Evolutionary conservation across 2,797 vertebrate genomes (phyloP), one percentile per base, ranked within the genome.

Genomic region (Pipistrellus nathusii): DNA sequence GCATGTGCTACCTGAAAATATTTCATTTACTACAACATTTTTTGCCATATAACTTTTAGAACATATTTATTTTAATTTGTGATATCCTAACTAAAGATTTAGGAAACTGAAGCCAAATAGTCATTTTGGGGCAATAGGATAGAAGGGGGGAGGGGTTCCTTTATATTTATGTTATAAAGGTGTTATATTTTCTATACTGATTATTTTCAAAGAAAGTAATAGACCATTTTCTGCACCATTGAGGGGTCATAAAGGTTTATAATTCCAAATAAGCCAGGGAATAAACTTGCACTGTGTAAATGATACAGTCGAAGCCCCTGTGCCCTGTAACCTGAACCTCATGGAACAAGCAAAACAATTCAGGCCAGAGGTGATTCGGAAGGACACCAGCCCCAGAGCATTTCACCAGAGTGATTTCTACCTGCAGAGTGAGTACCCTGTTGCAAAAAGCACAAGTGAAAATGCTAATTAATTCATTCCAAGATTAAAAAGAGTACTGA

Each of bases 401-500:
- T 72, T 30, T 94, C 21, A 8, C 11, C 11, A 55, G 13, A 55
- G 23, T 4, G 14, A 91, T 75, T 92, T 76, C 73, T 51, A 30
- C 66, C 21, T 76, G 21, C 78, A 38, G 23, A 84, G 5, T 27
- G 21, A 92, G 69, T n/a, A 59, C 38, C n/a, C 35, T 69, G 20
- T 30, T 75, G 35, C 35, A 75, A 68, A 38, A 90, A 88, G 44
- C 51, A 51, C 32, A 88, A 73, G 35, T 83, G 62, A 84, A 72
- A 14, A 76, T 66, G 59, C 21, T 66, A 95, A 94, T 93, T 95
- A 90, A 90, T 90, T 90, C 48, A 27, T 59, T 69, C 30, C 68
- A 82, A 73, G 59, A 90, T 90, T 82, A 73, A 78, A 93, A 93
- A 90, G 13, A 77, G 38, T 32, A 23, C n/a, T 95, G 84, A 89